A percentile compares a stretch with the other conserved stretches of the same genome.
Conservation (phyloP, 2,113 vertebrate species). For the Nothobranchius kuhntae region DNA sequence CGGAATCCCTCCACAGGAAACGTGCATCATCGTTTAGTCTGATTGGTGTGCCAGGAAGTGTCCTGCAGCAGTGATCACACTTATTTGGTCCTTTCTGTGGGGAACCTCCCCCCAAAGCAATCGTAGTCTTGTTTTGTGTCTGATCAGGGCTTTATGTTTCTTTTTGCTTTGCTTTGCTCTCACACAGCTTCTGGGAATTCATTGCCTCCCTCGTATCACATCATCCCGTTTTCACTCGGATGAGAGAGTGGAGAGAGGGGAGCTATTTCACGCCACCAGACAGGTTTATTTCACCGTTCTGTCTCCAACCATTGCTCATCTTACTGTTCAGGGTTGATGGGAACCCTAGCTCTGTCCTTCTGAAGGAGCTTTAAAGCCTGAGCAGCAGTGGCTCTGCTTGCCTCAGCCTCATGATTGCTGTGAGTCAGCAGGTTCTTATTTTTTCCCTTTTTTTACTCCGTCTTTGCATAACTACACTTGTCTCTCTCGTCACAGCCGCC, state of each 20-base stretch:
- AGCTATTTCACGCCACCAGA: slow-evolving; percentile 34
- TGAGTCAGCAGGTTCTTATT: slow-evolving; percentile 76
- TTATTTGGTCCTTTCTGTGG: neutral
- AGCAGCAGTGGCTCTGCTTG: slow-evolving; percentile 43
- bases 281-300: slow-evolving; percentile 39
- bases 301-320: slow-evolving; percentile 33
- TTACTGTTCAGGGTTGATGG: slow-evolving; percentile 24
- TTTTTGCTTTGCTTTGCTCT: slow-evolving; percentile 39
- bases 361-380: slow-evolving; percentile 53
- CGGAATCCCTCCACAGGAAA: slow-evolving; percentile 18
- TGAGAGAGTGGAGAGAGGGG: slow-evolving; percentile 28
- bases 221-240: slow-evolving; percentile 39
- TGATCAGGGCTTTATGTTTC: slow-evolving; percentile 27
- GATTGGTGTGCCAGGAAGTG: slow-evolving; percentile 2
- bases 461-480: slow-evolving; percentile 46
- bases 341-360: slow-evolving; percentile 60
- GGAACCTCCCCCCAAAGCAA: slow-evolving; percentile 12
- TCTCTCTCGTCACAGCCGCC: slow-evolving; percentile 17
- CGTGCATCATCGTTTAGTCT: slow-evolving; percentile 12
- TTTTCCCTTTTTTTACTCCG: neutral
- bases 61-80: slow-evolving; percentile 4
- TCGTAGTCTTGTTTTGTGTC: slow-evolving; percentile 16
- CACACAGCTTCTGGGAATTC: slow-evolving; percentile 26
- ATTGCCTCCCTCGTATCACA: slow-evolving; percentile 50
- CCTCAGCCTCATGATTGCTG: slow-evolving; percentile 56